Evolutionary conservation across 2,113 vertebrate genomes (phyloP).

Genomic region (Tyto alba): DNA sequence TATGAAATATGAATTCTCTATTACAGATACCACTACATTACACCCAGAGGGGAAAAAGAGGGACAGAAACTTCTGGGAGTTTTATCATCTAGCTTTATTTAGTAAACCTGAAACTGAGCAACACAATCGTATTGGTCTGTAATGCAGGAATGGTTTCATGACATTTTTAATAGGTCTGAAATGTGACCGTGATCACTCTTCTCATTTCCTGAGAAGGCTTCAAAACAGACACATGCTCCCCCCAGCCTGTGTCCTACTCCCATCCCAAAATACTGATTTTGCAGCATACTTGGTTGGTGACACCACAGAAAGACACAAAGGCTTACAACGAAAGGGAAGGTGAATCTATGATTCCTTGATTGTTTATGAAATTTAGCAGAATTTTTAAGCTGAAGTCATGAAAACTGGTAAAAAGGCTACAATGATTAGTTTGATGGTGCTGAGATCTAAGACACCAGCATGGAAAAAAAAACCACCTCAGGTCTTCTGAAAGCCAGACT

Average conservation of each 20-base stretch:
- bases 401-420: not conserved
- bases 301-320: not conserved
- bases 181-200: not conserved
- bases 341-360: not conserved
- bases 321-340: not conserved
- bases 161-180: not conserved
- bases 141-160: not conserved
- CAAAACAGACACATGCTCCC: not conserved
- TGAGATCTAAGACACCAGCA: not conserved
- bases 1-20: not conserved
- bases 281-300: not conserved
- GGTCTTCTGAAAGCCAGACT: not conserved
- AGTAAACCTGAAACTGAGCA: not conserved
- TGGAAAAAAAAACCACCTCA: not conserved
- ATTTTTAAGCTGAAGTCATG: not conserved
- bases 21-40: not conserved
- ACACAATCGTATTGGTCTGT: not conserved
- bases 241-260: not conserved
- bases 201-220: not conserved
- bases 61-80: not conserved
- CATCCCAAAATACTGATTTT: not conserved
- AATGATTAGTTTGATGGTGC: not conserved
- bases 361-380: not conserved
- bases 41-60: not conserved
- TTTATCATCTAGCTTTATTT: not conserved